Evolutionary conservation across 2,888 invertebrate genomes (phyloP), one percentile per base, ranked within the genome.

Genomic region (Auanema freiburgensis): DNA sequence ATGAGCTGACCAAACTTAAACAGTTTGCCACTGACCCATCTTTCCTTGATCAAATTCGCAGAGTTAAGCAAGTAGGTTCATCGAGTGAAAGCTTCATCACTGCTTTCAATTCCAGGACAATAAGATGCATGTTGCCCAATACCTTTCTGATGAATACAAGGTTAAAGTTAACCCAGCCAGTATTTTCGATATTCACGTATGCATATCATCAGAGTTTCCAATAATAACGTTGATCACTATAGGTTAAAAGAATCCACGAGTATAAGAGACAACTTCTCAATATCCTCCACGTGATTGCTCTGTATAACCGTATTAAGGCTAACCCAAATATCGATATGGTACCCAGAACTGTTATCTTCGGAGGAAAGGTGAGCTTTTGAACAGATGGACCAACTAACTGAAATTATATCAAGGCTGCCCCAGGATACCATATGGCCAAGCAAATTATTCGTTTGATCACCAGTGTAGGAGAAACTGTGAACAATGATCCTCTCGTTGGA

Each of bases 221-320:
- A n/a, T n/a, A n/a, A n/a, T n/a, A n/a, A n/a, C n/a, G n/a, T 8
- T 40, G 43, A 23, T 21, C 6, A 8, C 66, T 70, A 21, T 93
- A 94, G 86, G 95, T 97, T 79, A 99, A 99, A 86, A 90, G 98
- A 79, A 97, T 99, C 81, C 98, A 99, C 86, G 98, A 99, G 86
- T 99, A 99, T 88, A 99, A 99, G 86, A 89, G 98, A 3, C 98
- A 99, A 85, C 87, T 99, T 74, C 86, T 99, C 79, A 99, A 97
- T 87, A 91, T 92, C 80, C 87, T 99, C 78, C 97, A 99, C 86
- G 91, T 98, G 25, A 86, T 87, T 67, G 80, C 83, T 6, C 83
- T 97, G 83, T 99, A 97, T 88, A 99, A 99, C 86, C 89, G 97
- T 74, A 95, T 99, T 85, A 98, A 97, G 88, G 90, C 90, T 77